Conservation (phyloP, 1,140 invertebrate species). For the Drosophila nigromelanica region DNA sequence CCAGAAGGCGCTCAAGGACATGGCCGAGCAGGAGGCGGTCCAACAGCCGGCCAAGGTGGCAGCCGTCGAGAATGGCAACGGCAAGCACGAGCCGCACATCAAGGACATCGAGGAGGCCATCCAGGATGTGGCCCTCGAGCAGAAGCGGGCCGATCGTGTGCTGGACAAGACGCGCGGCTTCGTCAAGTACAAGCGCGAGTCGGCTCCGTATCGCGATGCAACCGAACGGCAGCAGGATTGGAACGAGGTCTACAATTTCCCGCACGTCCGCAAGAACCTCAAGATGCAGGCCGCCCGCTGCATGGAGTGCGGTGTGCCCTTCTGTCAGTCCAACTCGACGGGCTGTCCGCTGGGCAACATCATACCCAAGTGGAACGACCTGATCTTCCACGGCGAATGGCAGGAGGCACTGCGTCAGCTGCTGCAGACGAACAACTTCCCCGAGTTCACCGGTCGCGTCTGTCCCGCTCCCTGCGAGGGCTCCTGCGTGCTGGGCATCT, state of each 20-base stretch:
- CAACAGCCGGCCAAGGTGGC: constrained; percentile 81
- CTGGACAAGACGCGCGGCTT: constrained; percentile 97
- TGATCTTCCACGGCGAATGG: constrained; percentile 98
- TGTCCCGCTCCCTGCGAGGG: constrained; percentile 99
- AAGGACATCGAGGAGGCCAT: constrained; percentile 95
- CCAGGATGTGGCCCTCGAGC: constrained; percentile 89
- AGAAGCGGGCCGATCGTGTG: constrained; percentile 91
- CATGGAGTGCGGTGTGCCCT: constrained; percentile 99
- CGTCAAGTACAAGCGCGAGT: constrained; percentile 97
- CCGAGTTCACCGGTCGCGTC: constrained; percentile 99
- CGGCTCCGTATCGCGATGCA: constrained; percentile 91
- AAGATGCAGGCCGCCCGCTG: constrained; percentile 97
- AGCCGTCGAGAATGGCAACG: constrained; percentile 84
- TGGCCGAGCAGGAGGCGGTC: constrained; percentile 87
- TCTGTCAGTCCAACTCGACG: constrained; percentile 96
- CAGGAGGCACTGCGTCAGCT: constrained; percentile 97
- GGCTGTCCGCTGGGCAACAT: constrained; percentile 99
- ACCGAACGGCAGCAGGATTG: constrained; percentile 95
- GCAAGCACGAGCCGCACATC: constrained; percentile 85
- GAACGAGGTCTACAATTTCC: constrained; percentile 98
- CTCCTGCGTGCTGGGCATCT: constrained; percentile 98
- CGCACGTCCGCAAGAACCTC: constrained; percentile 93
- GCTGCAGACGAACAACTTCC: constrained; percentile 99
- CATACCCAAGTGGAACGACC: constrained; percentile 99
- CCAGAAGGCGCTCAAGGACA: constrained; percentile 93